Percentiles rank a stretch among this genome's conserved stretches.
Conservation (phyloP, 30 jellyfish, hydroid and myxozoan genomes). For the Nemopilema nomurai region DNA sequence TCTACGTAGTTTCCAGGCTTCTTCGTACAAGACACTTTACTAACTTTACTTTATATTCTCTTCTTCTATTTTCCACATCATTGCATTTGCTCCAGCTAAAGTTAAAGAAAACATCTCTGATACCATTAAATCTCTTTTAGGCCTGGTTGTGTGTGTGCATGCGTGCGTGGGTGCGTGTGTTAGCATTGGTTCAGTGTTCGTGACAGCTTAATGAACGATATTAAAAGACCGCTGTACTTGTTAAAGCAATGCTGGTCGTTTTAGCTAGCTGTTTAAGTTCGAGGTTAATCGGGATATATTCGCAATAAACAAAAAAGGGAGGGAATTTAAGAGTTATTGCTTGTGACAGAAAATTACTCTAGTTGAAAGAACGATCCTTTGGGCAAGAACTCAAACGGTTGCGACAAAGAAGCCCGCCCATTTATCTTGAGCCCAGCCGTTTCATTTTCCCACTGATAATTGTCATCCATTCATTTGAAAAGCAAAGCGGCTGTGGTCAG, state of each 20-base stretch:
- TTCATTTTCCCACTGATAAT: background rate
- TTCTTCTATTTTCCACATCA: constrained; percentile 1
- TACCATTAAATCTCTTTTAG: background rate
- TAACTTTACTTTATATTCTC: background rate
- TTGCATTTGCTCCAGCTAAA: constrained; percentile 21
- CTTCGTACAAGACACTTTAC: background rate
- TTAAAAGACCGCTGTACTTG: background rate
- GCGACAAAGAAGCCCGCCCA: background rate
- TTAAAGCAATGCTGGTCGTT: too few relatives aligned
- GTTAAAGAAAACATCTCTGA: constrained; percentile 15
- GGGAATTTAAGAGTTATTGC: background rate
- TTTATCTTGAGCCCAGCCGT: background rate
- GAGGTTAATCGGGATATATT: background rate
- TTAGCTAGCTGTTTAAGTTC: background rate
- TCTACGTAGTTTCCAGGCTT: background rate
- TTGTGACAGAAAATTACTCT: background rate
- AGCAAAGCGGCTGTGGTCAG: background rate
- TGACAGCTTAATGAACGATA: background rate
- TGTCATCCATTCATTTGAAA: background rate
- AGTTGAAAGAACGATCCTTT: background rate
- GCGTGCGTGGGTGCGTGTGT: constrained; percentile 18
- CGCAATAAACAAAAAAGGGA: background rate
- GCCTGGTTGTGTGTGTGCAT: background rate
- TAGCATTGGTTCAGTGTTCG: background rate
- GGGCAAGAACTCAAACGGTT: background rate